These are phyloP conservation scores for Sarcoramphus papa DNA, from an alignment of 2,797 vertebrate genomes.

Conservation along the genomic window DNA sequence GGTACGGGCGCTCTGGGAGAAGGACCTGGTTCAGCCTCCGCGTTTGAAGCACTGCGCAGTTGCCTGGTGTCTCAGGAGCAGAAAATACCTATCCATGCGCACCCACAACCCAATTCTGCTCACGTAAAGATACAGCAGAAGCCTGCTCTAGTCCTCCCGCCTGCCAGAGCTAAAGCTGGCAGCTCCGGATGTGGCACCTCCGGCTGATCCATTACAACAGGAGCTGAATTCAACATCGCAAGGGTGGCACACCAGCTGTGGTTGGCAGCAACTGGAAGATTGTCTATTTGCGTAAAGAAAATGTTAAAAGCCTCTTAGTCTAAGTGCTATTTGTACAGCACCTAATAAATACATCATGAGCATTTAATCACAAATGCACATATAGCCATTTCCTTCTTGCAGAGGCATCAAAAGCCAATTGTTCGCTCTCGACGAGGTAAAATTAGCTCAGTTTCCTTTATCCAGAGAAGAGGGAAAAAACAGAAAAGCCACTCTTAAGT, in stretches of 20 bases:
- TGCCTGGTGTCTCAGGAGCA: constrained; percentile 12
- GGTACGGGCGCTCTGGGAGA: background rate
- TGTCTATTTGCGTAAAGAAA: background rate
- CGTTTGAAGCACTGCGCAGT: constrained; percentile 13
- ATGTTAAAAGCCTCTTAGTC: background rate
- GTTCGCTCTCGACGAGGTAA: background rate
- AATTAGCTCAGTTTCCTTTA: background rate
- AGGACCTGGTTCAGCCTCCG: constrained; percentile 8
- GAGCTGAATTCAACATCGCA: background rate
- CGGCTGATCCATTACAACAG: background rate
- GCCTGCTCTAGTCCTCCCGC: background rate
- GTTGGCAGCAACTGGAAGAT: background rate
- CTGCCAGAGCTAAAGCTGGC: background rate
- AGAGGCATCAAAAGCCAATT: background rate
- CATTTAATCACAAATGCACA: background rate
- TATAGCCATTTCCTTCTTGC: background rate
- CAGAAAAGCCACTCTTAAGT: background rate
- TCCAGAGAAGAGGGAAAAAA: background rate
- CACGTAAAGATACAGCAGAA: constrained; percentile 12
- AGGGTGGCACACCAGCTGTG: background rate
- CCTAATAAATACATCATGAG: background rate
- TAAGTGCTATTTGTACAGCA: background rate
- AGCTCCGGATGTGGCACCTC: background rate
- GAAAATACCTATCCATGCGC: background rate
- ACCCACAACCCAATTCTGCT: constrained; percentile 34